Evolutionary conservation across 1,140 invertebrate species (phyloP).

Genomic region (Ooceraea biroi): DNA sequence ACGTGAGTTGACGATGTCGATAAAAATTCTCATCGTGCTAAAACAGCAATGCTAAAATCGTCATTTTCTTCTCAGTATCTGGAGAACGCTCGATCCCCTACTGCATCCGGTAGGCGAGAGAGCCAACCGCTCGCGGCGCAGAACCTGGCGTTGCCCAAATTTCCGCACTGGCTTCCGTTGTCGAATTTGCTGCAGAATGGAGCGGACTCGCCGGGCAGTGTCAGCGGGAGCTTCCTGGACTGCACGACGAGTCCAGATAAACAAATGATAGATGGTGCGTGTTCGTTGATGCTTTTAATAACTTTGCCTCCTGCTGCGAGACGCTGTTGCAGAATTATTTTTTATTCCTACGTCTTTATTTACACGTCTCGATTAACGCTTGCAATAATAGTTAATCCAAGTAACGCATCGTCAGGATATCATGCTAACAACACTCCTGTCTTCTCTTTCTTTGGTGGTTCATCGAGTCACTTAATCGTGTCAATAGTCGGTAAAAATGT

Average conservation of each 20-base stretch:
- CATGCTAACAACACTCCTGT: slow-evolving; percentile 38
- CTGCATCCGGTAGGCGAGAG: slow-evolving; percentile 83
- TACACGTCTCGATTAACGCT: neutral
- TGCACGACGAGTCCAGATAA: slow-evolving; percentile 93
- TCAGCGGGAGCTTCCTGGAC: slow-evolving; percentile 95
- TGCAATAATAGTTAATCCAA: slow-evolving; percentile 6
- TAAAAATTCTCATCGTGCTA: slow-evolving; percentile 50
- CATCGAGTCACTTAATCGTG: slow-evolving; percentile 69
- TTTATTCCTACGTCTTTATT: neutral
- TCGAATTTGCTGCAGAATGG: slow-evolving; percentile 87
- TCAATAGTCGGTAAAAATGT: neutral
- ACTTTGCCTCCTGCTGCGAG: too few relatives aligned
- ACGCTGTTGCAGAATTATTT: too few relatives aligned
- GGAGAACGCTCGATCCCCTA: slow-evolving; percentile 87
- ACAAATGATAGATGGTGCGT: slow-evolving; percentile 88
- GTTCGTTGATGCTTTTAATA: neutral
- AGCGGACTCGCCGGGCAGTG: slow-evolving; percentile 89
- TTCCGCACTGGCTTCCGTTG: too few relatives aligned
- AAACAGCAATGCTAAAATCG: slow-evolving; percentile 14
- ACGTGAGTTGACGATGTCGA: slow-evolving; percentile 87
- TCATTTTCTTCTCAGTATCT: slow-evolving; percentile 86
- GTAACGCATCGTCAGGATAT: neutral
- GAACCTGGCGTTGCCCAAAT: slow-evolving; percentile 83
- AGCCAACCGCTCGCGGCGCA: slow-evolving; percentile 86
- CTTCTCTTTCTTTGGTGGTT: slow-evolving; percentile 76